Base-by-base conservation (phyloP, 2,797 vertebrate genomes). In the Rhinophrynus dorsalis region DNA sequence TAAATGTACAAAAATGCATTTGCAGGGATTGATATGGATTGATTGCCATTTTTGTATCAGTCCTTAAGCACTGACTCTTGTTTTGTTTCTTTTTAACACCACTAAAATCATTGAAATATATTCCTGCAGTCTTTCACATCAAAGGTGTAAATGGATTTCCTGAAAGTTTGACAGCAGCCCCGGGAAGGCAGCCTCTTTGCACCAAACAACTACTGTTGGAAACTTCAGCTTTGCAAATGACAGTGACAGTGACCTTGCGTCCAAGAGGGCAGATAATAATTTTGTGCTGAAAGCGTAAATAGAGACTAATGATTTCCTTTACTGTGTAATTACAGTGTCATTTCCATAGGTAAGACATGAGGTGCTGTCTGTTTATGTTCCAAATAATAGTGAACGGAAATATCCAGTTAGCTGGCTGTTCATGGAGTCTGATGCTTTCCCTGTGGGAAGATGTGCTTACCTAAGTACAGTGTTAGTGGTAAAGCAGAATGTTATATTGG, bases 111-210 rank as follows among this genome's bases (percentile, higher is more conserved):
- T 75, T 84, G 82, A 82, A 85, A 85, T 86, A 78, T 81, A 83
- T 82, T 83, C 76, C 78, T 70, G 56, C 77, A 64, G 76, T 83
- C 70, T 79, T 84, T 87, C 85, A 84, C 84, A 84, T 85, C 80
- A 80, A 79, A 86, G 82, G 84, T 87, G 84, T 84, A 85, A 90
- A 88, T 89, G 88, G 87, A 85, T 88, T 86, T 87, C 81, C 78
- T 82, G 79, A 82, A 83, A 83, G 75, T 82, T 86, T 84, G 85
- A 79, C 78, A 76, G 75, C 67, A 75, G 77, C 71, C 77, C 69
- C 63, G 73, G 76, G 85, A 81, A 56, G 0, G 61, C 77, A 83
- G 74, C 83, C 76, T 78, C 82, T 88, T 86, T 81, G 69, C 85
- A 86, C 80, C 76, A 81, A 78, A 84, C 85, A 81, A 77, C 79